Conservation (phyloP, 2,797 vertebrate genomes). For the Lutjanus campechanus region DNA sequence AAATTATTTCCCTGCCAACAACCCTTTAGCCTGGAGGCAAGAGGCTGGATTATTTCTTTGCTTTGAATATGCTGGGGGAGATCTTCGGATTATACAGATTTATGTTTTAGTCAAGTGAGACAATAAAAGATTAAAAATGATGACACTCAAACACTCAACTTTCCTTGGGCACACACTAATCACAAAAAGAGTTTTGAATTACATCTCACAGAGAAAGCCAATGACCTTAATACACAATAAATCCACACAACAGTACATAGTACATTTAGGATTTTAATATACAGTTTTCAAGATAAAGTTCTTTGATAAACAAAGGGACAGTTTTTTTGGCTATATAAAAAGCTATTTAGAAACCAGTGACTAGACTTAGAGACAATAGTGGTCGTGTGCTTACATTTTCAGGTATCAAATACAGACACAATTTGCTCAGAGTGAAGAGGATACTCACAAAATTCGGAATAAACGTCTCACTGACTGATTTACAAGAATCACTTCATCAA, state of each 20-base stretch:
- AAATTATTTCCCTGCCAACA: slow-evolving; percentile 49
- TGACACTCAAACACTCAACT: not conserved
- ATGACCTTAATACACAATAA: slow-evolving; percentile 18
- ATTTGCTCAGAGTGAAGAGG: slow-evolving; percentile 78
- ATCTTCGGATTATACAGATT: slow-evolving; percentile 14
- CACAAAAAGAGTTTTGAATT: not conserved
- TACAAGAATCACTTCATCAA: slow-evolving; percentile 85
- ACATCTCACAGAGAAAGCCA: not conserved
- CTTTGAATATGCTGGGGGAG: slow-evolving; percentile 11
- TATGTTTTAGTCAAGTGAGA: slow-evolving; percentile 6
- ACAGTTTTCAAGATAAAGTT: slow-evolving; percentile 82
- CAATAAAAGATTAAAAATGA: slow-evolving; percentile 23
- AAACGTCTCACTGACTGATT: slow-evolving; percentile 82
- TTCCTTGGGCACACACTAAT: not conserved
- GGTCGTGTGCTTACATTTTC: slow-evolving; percentile 80
- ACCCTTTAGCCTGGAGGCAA: slow-evolving; percentile 13
- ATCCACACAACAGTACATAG: slow-evolving; percentile 39
- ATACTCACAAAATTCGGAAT: slow-evolving; percentile 81
- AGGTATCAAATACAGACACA: slow-evolving; percentile 83
- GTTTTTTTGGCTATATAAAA: slow-evolving; percentile 86
- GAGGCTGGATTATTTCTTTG: slow-evolving; percentile 16
- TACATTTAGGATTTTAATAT: slow-evolving; percentile 83
- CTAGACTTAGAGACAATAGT: slow-evolving; percentile 81
- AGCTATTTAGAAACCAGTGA: slow-evolving; percentile 86
- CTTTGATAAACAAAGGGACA: slow-evolving; percentile 86